Base-by-base conservation (phyloP, 2,113 vertebrate genomes). In the Pleuronectes platessa region DNA sequence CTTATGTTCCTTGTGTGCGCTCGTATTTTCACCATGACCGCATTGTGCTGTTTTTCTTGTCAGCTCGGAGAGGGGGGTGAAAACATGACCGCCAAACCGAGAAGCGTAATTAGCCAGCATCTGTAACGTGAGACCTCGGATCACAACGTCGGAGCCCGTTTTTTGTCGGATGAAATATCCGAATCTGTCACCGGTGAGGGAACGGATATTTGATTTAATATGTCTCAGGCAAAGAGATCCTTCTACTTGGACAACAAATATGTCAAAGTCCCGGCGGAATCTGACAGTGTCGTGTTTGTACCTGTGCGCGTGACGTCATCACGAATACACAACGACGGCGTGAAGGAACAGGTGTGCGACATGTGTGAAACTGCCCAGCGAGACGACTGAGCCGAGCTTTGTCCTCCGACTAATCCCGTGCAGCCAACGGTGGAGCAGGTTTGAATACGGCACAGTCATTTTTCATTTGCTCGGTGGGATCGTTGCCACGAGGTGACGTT, bases 401-500 rank as follows among this genome's bases (percentile, higher is more conserved):
- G 54, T 87, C 72, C 49, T 79, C 56, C 14, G 3, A 23, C 70
- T 83, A 81, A 84, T 86, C 61, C 87, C 83, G 86, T 69, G 54
- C 71, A 84, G 65, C 14, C 23, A 59, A 59, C 27, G 49, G 83
- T 74, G 20, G 49, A 54, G 66, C 59, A 2, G 5, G 24, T 68
- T 78, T 82, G 53, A 85, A 83, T 86, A 77, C 3, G 80, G 69
- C 68, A 27, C 42, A 37, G 23, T 81, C 20, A 45, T 75, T 82
- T 85, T 62, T 79, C 49, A 65, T 74, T 78, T 9, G 79, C 45
- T 20, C 14, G 59, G 59, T 59, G n/a, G 14, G 51, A 75, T 47
- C 27, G 0, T 42, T 72, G 86, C 92, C 89, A 91, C 78, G 37
- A 82, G 76, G 79, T 88, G 86, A 91, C 47, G 79, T 82, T 76